Evolutionary conservation across 2,888 invertebrate genomes (phyloP).

Genomic region (Biston stratarius): DNA sequence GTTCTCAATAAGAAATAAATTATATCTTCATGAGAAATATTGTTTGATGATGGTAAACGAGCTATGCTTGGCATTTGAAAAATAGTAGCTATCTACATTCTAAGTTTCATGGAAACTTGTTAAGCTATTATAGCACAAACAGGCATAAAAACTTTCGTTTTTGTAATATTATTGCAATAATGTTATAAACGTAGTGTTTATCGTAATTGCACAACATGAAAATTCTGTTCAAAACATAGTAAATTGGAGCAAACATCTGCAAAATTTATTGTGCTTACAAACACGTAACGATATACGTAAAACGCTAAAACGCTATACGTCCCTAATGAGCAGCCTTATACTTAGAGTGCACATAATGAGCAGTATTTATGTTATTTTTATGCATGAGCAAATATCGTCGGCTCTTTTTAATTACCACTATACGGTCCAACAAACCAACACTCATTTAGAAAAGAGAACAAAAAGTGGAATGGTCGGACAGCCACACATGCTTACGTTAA

Average conservation of each 20-base stretch:
- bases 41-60: no score
- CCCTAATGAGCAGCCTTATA: slow-evolving; percentile 21
- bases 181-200: no score
- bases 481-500: background rate
- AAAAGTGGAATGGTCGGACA: slow-evolving; percentile 14
- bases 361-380: slow-evolving; percentile 71
- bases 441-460: slow-evolving; percentile 50
- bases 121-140: no score
- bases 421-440: slow-evolving; percentile 56
- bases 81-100: no score
- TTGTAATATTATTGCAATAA: no score
- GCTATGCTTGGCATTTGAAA: no score
- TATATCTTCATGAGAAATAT: no score
- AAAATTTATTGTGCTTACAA: background rate
- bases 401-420: slow-evolving; percentile 69
- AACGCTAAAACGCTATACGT: slow-evolving; percentile 4
- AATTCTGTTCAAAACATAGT: background rate
- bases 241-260: background rate
- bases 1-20: no score
- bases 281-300: slow-evolving; percentile 3
- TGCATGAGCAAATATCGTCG: slow-evolving; percentile 72
- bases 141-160: no score
- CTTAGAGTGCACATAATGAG: slow-evolving; percentile 54
- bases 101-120: no score
- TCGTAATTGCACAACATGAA: background rate